Evolutionary conservation across 2,797 vertebrate species (phyloP), one percentile per base, ranked within the genome.

Genomic region (Brachymystax lenok): DNA sequence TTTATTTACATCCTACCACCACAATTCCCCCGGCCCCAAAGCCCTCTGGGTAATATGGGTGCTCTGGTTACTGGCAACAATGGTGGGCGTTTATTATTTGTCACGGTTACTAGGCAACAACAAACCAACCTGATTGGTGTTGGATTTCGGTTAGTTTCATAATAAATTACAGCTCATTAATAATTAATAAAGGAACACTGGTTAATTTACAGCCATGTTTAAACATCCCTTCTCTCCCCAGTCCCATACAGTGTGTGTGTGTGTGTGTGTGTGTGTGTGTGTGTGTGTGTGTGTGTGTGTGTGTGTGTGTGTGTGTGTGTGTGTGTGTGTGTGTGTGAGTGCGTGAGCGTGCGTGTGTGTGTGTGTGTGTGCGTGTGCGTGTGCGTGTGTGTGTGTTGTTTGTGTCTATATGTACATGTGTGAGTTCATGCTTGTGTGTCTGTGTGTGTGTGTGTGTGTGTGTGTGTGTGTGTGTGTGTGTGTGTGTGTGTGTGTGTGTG

Each of bases 121-220:
- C 84, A 90, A 91, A 85, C 83, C 70, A 82, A 90, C 86, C 84
- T 90, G 89, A 91, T 89, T 87, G 89, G 93, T 93, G 89, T 94
- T 92, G 83, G 87, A 92, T 94, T 94, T 92, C 94, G 84, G 87
- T 91, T 92, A 73, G 88, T 92, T 94, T 91, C 92, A 94, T 94
- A 93, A 94, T 94, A 93, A 93, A 94, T 94, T 88, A 83, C 77
- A 68, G 78, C 82, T 90, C 90, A 93, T 94, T 90, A 94, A 94
- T 94, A 93, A 93, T 94, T 93, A 88, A 94, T 91, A 81, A 82
- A 63, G 71, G 84, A 90, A 91, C 91, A 46, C 8, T 46, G 40
- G 40, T 88, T 94, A 91, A 91, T 94, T 94, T 94, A 94, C 91
- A 88, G 90, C 84, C 79, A 84, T 84, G 92, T 92, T 92, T 92